Conservation (phyloP, 1,140 invertebrate species). For the Bursaphelenchus mucronatus region DNA sequence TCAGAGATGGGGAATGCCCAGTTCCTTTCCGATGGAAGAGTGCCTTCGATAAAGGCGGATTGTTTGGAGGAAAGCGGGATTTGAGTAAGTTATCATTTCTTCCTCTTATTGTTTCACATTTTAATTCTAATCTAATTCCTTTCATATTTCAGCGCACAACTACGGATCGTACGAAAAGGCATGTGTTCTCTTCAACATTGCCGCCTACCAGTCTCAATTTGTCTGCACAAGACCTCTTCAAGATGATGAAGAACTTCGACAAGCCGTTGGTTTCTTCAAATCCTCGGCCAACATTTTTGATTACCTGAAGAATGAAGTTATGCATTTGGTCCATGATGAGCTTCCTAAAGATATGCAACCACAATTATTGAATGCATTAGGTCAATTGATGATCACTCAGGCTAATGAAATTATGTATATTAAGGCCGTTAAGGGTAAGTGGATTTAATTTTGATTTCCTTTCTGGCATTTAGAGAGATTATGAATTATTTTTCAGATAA, state of each 20-base stretch:
- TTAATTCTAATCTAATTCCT: constrained; percentile 7
- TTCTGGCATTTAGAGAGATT: neutral
- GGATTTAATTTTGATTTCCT: neutral
- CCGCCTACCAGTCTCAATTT: constrained; percentile 81
- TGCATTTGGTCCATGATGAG: constrained; percentile 82
- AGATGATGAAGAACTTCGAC: constrained; percentile 86
- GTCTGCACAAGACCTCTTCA: constrained; percentile 77
- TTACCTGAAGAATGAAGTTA: constrained; percentile 78
- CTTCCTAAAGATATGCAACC: constrained; percentile 82
- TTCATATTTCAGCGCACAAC: constrained; percentile 47
- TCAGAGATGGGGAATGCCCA: constrained; percentile 61
- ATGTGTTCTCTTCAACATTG: constrained; percentile 94
- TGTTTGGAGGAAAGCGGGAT: constrained; percentile 86
- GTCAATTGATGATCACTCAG: constrained; percentile 87
- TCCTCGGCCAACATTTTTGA: constrained; percentile 84
- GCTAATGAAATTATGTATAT: constrained; percentile 92
- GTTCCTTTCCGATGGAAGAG: constrained; percentile 95
- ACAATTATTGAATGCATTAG: constrained; percentile 79
- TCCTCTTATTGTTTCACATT: constrained; percentile 4
- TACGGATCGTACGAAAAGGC: constrained; percentile 77
- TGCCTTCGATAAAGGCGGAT: constrained; percentile 83
- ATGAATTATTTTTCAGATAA: constrained; percentile 68
- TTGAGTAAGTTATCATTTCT: constrained; percentile 72
- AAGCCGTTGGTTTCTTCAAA: constrained; percentile 79
- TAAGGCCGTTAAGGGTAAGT: constrained; percentile 81